phyloP scores from a whole-genome alignment of 2,888 invertebrate species.

The Augochlorella aurata region DNA sequence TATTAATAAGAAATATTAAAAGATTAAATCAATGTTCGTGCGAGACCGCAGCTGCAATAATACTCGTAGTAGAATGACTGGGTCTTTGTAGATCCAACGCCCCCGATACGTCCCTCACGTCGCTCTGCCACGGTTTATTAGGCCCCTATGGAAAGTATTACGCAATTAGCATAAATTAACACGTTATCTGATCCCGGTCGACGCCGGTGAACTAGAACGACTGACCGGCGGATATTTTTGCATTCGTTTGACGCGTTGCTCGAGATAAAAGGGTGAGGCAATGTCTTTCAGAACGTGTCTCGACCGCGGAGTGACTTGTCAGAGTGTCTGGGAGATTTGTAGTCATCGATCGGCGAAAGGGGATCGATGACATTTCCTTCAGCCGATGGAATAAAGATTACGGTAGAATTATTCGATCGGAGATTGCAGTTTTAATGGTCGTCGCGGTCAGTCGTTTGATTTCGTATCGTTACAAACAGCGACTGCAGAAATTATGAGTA shows the following conservation, averaged over 20 bases:
- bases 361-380: neutral
- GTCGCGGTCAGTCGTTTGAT: neutral
- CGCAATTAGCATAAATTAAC: slow-evolving; percentile 16
- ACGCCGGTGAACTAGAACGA: neutral
- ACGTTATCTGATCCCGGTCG: slow-evolving; percentile 7
- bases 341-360: neutral
- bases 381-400: neutral
- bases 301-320: neutral
- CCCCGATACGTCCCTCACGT: neutral
- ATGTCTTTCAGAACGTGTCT: neutral
- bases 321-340: neutral
- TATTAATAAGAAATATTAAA: no score
- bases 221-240: slow-evolving; percentile 2
- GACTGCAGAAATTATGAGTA: no score
- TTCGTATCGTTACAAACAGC: no score
- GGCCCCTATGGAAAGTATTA: neutral
- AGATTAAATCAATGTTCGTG: neutral
- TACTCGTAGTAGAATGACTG: neutral
- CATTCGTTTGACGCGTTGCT: neutral
- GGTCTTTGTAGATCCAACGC: neutral
- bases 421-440: neutral
- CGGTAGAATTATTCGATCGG: neutral
- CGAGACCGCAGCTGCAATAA: neutral
- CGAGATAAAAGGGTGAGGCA: neutral
- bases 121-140: slow-evolving; percentile 10